Conservation (phyloP, 1,140 invertebrate species). For the Drosophila guanche region DNA sequence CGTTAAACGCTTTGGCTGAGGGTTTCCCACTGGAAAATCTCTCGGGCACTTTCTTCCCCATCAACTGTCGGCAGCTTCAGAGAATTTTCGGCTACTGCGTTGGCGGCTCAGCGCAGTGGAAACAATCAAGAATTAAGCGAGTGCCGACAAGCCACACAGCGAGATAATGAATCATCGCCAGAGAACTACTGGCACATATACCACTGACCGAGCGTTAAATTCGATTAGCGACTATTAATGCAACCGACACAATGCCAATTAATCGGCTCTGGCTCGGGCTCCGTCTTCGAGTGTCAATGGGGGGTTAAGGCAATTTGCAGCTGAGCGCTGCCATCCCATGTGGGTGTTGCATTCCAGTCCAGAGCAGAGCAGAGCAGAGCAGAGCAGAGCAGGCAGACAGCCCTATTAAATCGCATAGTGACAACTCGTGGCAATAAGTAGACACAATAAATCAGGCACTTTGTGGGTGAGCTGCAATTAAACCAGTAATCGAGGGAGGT, state of each 20-base stretch:
- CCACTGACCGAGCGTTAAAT: conserved; percentile 43
- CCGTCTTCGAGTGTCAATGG: conserved; percentile 28
- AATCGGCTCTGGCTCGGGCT: conserved; percentile 35
- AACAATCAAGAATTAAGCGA: conserved; percentile 51
- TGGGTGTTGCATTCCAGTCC: conserved; percentile 14
- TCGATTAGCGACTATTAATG: conserved; percentile 65
- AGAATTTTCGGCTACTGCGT: conserved; percentile 37
- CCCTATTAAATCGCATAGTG: conserved; percentile 33
- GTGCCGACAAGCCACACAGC: conserved; percentile 29
- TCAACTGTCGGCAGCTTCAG: conserved; percentile 9
- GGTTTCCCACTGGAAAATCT: conserved; percentile 37
- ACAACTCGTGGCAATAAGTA: conserved; percentile 43
- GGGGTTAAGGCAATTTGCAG: conserved; percentile 37
- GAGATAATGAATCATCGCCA: conserved; percentile 50
- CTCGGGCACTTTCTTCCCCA: conserved; percentile 49
- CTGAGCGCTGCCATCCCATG: conserved; percentile 17
- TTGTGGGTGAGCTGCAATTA: conserved; percentile 49
- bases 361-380: conserved; percentile 13
- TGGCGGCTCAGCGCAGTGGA: conserved; percentile 28
- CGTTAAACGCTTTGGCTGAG: conserved; percentile 43
- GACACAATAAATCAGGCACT: conserved; percentile 41
- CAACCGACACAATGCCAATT: conserved; percentile 72
- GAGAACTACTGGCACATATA: conserved; percentile 1
- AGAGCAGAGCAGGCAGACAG: conserved; percentile 13
- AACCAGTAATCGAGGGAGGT: conserved; percentile 6